Percentiles rank a stretch among this genome's conserved stretches.
Conservation (phyloP, 2,797 vertebrate species). For the Helostoma temminkii region DNA sequence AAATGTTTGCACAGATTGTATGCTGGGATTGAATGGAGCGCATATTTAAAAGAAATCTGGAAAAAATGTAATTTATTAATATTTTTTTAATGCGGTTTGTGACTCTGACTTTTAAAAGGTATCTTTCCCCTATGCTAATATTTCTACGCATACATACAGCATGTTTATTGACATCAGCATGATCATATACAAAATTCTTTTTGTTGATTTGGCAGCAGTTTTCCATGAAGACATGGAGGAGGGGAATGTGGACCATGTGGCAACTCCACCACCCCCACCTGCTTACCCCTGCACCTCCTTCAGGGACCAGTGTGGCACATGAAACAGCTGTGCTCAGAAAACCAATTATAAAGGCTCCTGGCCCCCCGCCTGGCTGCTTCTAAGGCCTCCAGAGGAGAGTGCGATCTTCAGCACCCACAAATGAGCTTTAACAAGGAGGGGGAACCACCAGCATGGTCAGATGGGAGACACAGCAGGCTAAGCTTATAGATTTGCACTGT, state of each 20-base stretch:
- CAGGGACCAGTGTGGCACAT: constrained; percentile 50
- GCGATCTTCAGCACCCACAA: constrained; percentile 54
- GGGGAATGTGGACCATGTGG: constrained; percentile 44
- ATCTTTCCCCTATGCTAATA: background rate
- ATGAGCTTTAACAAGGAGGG: constrained; percentile 49
- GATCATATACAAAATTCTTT: constrained; percentile 8
- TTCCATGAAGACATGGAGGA: constrained; percentile 26
- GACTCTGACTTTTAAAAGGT: background rate
- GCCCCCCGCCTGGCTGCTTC: constrained; percentile 46
- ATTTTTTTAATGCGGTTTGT: too few relatives aligned
- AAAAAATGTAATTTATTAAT: too few relatives aligned
- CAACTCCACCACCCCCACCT: constrained; percentile 3
- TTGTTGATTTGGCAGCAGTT: constrained; percentile 33
- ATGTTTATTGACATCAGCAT: background rate
- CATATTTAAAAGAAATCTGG: too few relatives aligned
- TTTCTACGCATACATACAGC: background rate
- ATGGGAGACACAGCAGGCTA: constrained; percentile 38
- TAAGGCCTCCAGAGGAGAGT: constrained; percentile 5
- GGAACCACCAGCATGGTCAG: constrained; percentile 1
- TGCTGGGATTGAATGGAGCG: too few relatives aligned
- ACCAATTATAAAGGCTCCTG: constrained; percentile 64
- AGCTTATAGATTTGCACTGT: constrained; percentile 24
- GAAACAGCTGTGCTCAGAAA: constrained; percentile 78
- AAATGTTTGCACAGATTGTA: too few relatives aligned
- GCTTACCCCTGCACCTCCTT: constrained; percentile 44